Evolutionary conservation across 2,797 vertebrate species (phyloP).

Genomic region (Pangasius djambal): DNA sequence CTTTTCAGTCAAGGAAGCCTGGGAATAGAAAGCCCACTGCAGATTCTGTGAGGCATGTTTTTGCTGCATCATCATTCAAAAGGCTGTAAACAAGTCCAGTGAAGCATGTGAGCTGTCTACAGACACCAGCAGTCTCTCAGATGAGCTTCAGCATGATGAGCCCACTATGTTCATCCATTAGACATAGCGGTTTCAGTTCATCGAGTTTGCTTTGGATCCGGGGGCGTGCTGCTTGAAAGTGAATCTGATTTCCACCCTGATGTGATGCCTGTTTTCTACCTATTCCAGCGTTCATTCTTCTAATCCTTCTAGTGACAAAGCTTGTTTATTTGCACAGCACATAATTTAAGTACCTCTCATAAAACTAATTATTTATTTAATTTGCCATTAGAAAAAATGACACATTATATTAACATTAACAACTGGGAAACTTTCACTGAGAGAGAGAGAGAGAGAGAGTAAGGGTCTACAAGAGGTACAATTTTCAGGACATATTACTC

Average conservation of each 20-base stretch:
- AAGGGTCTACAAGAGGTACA: not conserved
- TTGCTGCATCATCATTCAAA: constrained; percentile 20
- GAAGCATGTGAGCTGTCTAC: constrained; percentile 23
- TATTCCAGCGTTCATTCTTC: not conserved
- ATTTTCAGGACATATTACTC: not conserved
- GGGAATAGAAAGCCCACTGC: not conserved
- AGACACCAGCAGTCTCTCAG: constrained; percentile 17
- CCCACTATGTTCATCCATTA: constrained; percentile 25
- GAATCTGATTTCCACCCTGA: constrained; percentile 39
- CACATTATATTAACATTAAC: not conserved
- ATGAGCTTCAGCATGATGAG: constrained; percentile 7
- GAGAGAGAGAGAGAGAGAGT: not conserved
- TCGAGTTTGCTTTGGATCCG: constrained; percentile 33
- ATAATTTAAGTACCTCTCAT: constrained; percentile 11
- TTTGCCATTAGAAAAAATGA: not conserved
- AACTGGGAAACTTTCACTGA: not conserved
- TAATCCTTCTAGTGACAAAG: not conserved
- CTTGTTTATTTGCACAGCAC: constrained; percentile 14
- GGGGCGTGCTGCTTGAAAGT: constrained; percentile 18
- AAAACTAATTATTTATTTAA: constrained; percentile 14
- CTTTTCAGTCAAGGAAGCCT: not conserved
- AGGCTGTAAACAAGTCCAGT: constrained; percentile 19
- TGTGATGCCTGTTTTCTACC: constrained; percentile 8
- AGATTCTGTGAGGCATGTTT: constrained; percentile 1
- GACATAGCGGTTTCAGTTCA: constrained; percentile 15